phyloP scores from a whole-genome alignment of 2,797 vertebrate species.

The Melanotaenia boesemani region DNA sequence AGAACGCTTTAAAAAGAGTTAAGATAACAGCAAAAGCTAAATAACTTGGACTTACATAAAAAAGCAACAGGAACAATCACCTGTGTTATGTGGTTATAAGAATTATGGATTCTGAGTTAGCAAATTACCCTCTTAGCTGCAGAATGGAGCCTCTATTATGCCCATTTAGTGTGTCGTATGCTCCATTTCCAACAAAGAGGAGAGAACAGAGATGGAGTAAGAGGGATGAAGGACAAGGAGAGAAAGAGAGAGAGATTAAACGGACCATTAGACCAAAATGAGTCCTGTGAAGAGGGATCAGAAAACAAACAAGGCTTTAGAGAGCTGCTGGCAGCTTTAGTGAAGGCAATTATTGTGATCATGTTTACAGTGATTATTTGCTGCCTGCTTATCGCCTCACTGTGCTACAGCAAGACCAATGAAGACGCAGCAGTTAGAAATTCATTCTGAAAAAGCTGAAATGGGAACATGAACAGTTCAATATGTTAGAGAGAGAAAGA shows the following conservation, averaged over 20 bases:
- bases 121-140: conserved; percentile 65
- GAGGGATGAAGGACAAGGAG: conserved; percentile 11
- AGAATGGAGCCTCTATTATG: conserved; percentile 62
- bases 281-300: conserved; percentile 74
- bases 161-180: conserved; percentile 56
- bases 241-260: conserved; percentile 61
- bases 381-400: conserved; percentile 38
- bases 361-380: conserved; percentile 60
- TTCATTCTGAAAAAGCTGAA: not conserved
- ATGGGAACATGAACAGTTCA: not conserved
- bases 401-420: conserved; percentile 14
- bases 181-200: conserved; percentile 61
- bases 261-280: conserved; percentile 75
- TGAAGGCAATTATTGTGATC: conserved; percentile 57
- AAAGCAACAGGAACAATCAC: conserved; percentile 40
- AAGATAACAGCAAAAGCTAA: not conserved
- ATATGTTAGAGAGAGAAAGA: not conserved
- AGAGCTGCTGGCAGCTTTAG: conserved; percentile 53
- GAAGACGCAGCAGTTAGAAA: conserved; percentile 7
- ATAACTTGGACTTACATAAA: conserved; percentile 31
- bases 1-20: not conserved
- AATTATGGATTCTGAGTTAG: conserved; percentile 65
- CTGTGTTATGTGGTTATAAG: conserved; percentile 41
- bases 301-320: conserved; percentile 69
- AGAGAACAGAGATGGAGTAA: conserved; percentile 41